A percentile compares a stretch with the other conserved stretches of the same genome.
phyloP scores from a whole-genome alignment of 2,888 invertebrate species.

The Drosophila trichaetosa region DNA sequence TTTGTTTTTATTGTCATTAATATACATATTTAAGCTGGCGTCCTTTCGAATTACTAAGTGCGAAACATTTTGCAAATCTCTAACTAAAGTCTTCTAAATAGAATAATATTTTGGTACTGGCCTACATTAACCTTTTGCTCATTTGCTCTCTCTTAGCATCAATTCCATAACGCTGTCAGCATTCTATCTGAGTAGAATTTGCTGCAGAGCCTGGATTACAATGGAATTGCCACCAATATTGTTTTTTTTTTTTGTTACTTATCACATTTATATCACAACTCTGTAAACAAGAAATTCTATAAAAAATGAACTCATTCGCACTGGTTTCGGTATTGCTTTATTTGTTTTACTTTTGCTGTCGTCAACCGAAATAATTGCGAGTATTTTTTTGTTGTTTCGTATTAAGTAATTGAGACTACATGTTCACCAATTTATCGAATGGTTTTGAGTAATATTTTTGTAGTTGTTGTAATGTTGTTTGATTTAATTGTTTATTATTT shows the following conservation, averaged over 20 bases:
- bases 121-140: slow-evolving; percentile 12
- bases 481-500: slow-evolving; percentile 34
- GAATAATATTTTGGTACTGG: slow-evolving; percentile 6
- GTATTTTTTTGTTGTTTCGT: slow-evolving; percentile 2
- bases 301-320: slow-evolving; percentile 18
- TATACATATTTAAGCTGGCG: slow-evolving; percentile 32
- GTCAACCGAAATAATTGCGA: slow-evolving; percentile 12
- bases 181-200: neutral
- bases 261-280: neutral
- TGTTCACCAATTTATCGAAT: slow-evolving; percentile 11
- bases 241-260: slow-evolving; percentile 24
- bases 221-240: neutral
- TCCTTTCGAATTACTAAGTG: slow-evolving; percentile 9
- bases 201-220: neutral
- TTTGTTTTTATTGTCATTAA: slow-evolving; percentile 43
- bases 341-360: slow-evolving; percentile 12
- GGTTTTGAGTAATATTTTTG: slow-evolving; percentile 34
- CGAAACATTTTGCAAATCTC: neutral
- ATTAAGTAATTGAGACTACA: slow-evolving; percentile 6
- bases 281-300: neutral
- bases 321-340: slow-evolving; percentile 49
- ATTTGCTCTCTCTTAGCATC: neutral
- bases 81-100: slow-evolving; percentile 1
- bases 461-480: slow-evolving; percentile 40
- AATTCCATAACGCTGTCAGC: neutral